These are phyloP conservation scores for Rapana venosa DNA, from an alignment of 2,888 invertebrate genomes.

Conservation along the genomic window DNA sequence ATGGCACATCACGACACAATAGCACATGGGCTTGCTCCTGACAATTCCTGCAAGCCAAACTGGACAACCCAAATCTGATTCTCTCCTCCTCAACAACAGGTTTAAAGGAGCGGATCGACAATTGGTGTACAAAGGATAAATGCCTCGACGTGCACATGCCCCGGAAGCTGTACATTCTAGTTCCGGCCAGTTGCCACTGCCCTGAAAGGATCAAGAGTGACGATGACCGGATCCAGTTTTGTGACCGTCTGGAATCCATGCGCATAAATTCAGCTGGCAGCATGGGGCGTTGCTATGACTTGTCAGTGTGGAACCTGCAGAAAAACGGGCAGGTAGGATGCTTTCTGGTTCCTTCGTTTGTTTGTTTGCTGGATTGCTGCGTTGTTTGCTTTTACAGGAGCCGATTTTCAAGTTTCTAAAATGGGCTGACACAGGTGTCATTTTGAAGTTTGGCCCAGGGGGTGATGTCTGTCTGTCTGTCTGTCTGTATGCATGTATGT, in stretches of 20 bases:
- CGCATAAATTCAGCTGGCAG: not conserved
- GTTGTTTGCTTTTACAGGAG: no score
- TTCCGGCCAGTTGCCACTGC: conserved; percentile 41
- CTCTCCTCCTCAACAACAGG: no score
- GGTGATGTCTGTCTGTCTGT: not conserved
- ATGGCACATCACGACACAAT: no score
- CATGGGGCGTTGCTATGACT: not conserved
- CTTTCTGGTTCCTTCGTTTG: not conserved
- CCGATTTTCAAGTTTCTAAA: no score
- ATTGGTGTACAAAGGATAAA: not conserved
- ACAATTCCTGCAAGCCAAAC: no score
- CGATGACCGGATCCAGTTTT: not conserved
- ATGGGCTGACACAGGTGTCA: no score
- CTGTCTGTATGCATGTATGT: not conserved
- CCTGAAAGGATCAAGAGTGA: not conserved
- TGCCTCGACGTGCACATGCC: conserved; percentile 35
- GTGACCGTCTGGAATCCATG: not conserved
- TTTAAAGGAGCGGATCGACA: not conserved
- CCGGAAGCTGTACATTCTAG: conserved; percentile 41
- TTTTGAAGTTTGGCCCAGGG: no score
- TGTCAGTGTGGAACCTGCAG: conserved; percentile 35
- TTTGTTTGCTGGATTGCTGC: not conserved
- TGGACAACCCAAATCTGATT: no score
- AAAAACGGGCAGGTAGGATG: conserved; percentile 4
- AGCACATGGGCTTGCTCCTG: no score